These are phyloP conservation scores for Noctuana brunneofusca DNA, from an alignment of 2,888 invertebrate genomes.

Conservation along the genomic window DNA sequence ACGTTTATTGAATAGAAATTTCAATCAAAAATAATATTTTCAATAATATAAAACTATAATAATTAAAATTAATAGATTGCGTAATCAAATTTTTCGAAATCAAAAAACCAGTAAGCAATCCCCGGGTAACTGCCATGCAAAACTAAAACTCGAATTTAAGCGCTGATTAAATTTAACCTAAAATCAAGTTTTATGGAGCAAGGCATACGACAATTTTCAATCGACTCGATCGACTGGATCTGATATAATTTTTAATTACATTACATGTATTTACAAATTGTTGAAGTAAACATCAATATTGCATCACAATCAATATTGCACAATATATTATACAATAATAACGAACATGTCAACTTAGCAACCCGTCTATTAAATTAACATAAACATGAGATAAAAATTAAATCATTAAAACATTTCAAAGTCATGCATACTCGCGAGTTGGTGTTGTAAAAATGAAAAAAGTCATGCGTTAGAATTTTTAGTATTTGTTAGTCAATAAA, in stretches of 20 bases:
- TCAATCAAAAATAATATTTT: constrained; percentile 53
- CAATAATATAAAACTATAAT: constrained; percentile 36
- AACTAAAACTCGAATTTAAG: constrained; percentile 77
- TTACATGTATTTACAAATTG: constrained; percentile 55
- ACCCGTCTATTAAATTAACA: constrained; percentile 42
- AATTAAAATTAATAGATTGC: constrained; percentile 65
- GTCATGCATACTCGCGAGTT: constrained; percentile 81
- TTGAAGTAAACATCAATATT: constrained; percentile 72
- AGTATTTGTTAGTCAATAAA: constrained; percentile 79
- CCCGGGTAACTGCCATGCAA: constrained; percentile 78
- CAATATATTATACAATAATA: constrained; percentile 48
- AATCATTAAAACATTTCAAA: constrained; percentile 48
- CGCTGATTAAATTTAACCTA: constrained; percentile 56
- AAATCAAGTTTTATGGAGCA: constrained; percentile 77
- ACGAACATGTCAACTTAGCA: constrained; percentile 66
- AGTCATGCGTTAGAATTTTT: constrained; percentile 79
- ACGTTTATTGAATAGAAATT: constrained; percentile 66
- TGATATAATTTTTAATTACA: constrained; percentile 25
- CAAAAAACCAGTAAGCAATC: constrained; percentile 79
- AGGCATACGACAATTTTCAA: constrained; percentile 62
- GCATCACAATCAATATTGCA: constrained; percentile 50
- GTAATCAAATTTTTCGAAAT: constrained; percentile 77
- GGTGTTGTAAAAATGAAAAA: constrained; percentile 61
- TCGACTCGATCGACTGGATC: constrained; percentile 51
- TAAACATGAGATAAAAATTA: constrained; percentile 47